Evolutionary conservation across 2,888 invertebrate species (phyloP), one percentile per base, ranked within the genome.

Genomic region (Bombylius discolor): DNA sequence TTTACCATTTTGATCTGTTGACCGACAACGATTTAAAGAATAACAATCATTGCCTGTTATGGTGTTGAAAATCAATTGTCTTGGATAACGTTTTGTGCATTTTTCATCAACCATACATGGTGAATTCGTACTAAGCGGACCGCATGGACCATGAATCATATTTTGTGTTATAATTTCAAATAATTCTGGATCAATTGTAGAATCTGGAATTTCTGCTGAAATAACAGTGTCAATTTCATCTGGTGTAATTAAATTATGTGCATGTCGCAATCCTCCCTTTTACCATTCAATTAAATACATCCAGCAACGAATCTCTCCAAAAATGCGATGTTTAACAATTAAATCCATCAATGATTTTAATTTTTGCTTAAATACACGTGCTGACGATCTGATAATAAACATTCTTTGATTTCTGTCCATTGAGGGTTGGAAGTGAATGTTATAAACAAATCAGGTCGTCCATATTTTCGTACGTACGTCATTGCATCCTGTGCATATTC

Each of bases 101-200:
- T 44, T 44, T 13, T 45, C 52, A 14, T 52, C 52, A 3, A 33
- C 13, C 52, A 52, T 52, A 13, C 52, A 52, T n/a, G 47, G 47
- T 52, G 52, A 8, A 46, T 36, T 46, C 9, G 5, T 39, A 46
- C 46, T 47, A 5, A 46, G 9, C n/a, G 33, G 7, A 9, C 52
- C 46, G 58, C 69, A 67, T 23, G 66, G 66, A 31, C 69, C 68
- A 65, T 69, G 70, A 53, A 69, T 64, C 68, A 73, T 74, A 54
- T 69, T 63, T 51, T 51, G 63, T 6, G 14, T 64, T 8, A 66
- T 62, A 47, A 65, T 56, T n/a, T 65, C 62, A 60, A 59, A 62
- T 12, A 68, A 47, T 56, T 33, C 46, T 62, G 47, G 62, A 56
- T 62, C 61, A 47, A 13, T 46, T 14, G 13, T 3, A 32, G 46